Conservation (phyloP, 2,113 vertebrate genomes). For the Sinocyclocheilus maitianheensis region DNA sequence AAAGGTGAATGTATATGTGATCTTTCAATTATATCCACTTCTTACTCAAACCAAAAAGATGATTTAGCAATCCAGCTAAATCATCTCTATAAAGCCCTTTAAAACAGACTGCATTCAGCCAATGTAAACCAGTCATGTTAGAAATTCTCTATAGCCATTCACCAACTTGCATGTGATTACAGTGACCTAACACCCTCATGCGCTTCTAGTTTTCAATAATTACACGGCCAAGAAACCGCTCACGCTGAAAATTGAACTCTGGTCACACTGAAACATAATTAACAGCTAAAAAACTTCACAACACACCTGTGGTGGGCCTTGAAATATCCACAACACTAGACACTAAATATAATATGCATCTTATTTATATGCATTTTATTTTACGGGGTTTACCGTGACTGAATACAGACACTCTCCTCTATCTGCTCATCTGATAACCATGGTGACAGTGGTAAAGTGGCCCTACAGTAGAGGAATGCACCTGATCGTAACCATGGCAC, state of each 20-base stretch:
- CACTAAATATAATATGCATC: not conserved
- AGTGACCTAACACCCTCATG: constrained; percentile 7
- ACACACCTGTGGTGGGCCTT: not conserved
- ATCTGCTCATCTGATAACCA: constrained; percentile 48
- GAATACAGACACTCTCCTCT: constrained; percentile 3
- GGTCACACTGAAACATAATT: constrained; percentile 18
- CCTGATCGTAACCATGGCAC: constrained; percentile 58
- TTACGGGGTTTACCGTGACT: not conserved
- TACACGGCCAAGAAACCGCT: constrained; percentile 12
- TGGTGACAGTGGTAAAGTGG: constrained; percentile 53
- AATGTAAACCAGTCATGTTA: not conserved
- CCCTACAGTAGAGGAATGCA: constrained; percentile 52
- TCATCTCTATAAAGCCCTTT: not conserved
- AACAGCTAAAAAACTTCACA: not conserved
- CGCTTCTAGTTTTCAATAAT: constrained; percentile 24
- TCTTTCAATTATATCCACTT: not conserved
- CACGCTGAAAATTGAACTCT: constrained; percentile 45
- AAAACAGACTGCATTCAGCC: not conserved
- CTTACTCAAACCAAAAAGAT: not conserved
- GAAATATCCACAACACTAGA: not conserved
- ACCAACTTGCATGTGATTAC: not conserved
- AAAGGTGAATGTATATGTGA: no score
- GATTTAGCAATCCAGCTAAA: not conserved
- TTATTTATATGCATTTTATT: not conserved
- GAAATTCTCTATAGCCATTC: not conserved